Base-by-base conservation (phyloP, 2,113 vertebrate species). In the Oriolus oriolus region DNA sequence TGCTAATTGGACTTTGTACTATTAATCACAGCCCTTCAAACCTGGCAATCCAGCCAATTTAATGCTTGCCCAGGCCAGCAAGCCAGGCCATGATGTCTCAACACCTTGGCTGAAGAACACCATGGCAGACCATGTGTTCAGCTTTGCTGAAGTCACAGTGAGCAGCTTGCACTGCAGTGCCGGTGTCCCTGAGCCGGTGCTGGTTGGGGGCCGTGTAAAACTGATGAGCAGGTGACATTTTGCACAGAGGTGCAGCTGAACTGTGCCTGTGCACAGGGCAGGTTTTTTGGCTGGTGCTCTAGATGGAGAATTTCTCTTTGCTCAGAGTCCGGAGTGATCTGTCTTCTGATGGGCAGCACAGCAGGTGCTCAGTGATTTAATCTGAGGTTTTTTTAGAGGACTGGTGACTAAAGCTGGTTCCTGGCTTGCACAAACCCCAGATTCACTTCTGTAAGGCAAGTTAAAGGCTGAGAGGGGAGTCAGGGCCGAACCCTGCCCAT, bases 41-140 rank as follows among this genome's bases (percentile, higher is more conserved):
- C 45, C 44, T 90, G 66, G 26, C 68, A 77, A 24, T 80, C n/a
- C 56, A 61, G 45, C 41, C 54, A 47, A 22, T 80, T 80, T 56
- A 76, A 7, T 52, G 70, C 70, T 65, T 94, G 16, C 50, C 31
- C 39, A 63, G 68, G 22, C 63, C 80, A 74, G 64, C 35, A 20
- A 35, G 57, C 33, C 60, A 64, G 65, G 35, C 78, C 22, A 2
- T 28, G 35, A 14, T n/a, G 52, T 41, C 57, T 81, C 77, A 65
- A 30, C 39, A 50, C 0, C 27, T 45, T 86, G 83, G 26, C 50
- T 77, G 52, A 56, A 44, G 49, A 65, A 16, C 57, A 52, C 27
- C 1, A 0, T 31, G 66, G 57, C 37, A 77, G 71, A 61, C 17
- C 23, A 6, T 0, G 8, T 31, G 41, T 73, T 65, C 16, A 71